Conservation (phyloP, 2,888 invertebrate genomes). For the Apomyelois bistriatella region DNA sequence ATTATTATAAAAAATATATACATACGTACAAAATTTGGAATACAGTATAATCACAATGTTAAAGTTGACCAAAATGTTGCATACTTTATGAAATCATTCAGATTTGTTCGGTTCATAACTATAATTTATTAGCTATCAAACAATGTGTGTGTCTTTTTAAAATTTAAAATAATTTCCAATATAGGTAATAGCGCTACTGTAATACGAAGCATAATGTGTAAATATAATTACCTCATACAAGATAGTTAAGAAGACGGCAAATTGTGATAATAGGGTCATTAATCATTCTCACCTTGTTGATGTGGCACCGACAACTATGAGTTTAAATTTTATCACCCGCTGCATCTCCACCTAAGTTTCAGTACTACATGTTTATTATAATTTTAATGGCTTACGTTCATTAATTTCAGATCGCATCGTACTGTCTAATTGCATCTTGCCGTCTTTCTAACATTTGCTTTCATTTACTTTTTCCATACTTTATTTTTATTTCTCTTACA, state of each 20-base stretch:
- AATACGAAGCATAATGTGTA: conserved; percentile 18
- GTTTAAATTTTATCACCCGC: conserved; percentile 49
- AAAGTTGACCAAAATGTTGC: too few relatives aligned
- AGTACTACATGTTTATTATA: conserved; percentile 47
- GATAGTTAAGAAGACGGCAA: conserved; percentile 71
- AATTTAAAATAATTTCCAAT: too few relatives aligned
- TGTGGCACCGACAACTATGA: conserved; percentile 75
- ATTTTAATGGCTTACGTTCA: conserved; percentile 61
- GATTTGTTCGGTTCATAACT: too few relatives aligned
- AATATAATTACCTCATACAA: conserved; percentile 22
- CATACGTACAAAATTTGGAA: too few relatives aligned
- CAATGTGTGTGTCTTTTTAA: too few relatives aligned
- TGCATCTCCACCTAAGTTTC: conserved; percentile 62
- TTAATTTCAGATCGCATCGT: conserved; percentile 67
- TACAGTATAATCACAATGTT: too few relatives aligned
- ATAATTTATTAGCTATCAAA: too few relatives aligned
- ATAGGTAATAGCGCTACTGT: too few relatives aligned
- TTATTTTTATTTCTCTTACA: conserved; percentile 21
- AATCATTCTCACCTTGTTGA: conserved; percentile 51
- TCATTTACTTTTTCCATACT: conserved; percentile 47
- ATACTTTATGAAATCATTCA: too few relatives aligned
- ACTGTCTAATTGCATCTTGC: conserved; percentile 75
- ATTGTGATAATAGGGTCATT: conserved; percentile 56
- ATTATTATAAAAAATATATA: background rate
- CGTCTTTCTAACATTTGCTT: conserved; percentile 74